Conservation (phyloP, 1,140 invertebrate genomes). For the Drosophila baimaii region DNA sequence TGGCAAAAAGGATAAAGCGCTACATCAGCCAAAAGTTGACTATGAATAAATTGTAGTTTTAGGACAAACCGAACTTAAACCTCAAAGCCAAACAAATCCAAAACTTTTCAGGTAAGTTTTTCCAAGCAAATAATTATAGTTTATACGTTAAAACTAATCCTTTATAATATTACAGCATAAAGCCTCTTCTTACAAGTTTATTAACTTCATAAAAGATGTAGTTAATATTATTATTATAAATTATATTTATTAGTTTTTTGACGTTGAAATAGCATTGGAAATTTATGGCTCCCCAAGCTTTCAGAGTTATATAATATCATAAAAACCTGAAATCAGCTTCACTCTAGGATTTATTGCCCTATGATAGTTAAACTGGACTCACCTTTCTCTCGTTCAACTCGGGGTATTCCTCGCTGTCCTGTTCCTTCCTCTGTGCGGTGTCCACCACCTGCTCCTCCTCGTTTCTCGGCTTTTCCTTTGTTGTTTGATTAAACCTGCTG, state of each 20-base stretch:
- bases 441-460: constrained; percentile 1
- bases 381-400: constrained; percentile 26
- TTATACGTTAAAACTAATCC: no score
- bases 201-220: not conserved
- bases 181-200: not conserved
- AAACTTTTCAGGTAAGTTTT: not conserved
- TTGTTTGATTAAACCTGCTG: constrained; percentile 51
- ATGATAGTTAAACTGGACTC: constrained; percentile 10
- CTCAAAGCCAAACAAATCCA: not conserved
- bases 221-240: not conserved
- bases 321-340: constrained; percentile 19
- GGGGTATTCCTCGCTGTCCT: constrained; percentile 18
- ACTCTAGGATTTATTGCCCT: constrained; percentile 13
- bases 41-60: constrained; percentile 3
- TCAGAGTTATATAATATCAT: not conserved
- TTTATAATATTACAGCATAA: no score
- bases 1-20: constrained; percentile 13
- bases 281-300: constrained; percentile 5
- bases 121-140: not conserved
- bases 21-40: constrained; percentile 11
- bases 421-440: not conserved
- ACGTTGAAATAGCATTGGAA: not conserved
- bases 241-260: not conserved
- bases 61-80: not conserved
- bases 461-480: constrained; percentile 5